Evolutionary conservation across 1,140 invertebrate genomes (phyloP).

Genomic region (Drosophila pruinosa): DNA sequence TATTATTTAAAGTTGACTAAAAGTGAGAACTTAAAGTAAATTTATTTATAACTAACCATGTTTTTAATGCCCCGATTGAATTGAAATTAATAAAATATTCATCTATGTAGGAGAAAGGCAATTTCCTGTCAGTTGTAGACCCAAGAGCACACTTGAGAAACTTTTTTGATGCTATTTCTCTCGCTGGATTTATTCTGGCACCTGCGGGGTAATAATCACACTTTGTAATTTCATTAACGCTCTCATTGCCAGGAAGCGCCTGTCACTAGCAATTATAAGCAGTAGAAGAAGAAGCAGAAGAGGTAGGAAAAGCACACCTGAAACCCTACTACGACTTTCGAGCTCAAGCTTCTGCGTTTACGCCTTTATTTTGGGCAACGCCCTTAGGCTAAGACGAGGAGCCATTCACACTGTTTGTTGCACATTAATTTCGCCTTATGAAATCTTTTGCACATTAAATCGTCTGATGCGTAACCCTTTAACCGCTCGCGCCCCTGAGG

Average conservation of each 20-base stretch:
- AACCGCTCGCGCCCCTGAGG: neutral
- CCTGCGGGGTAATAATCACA: slow-evolving; percentile 43
- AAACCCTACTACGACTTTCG: neutral
- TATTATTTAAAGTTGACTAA: too few species aligned
- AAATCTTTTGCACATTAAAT: slow-evolving; percentile 64
- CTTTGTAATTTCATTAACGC: slow-evolving; percentile 54
- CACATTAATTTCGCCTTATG: slow-evolving; percentile 59
- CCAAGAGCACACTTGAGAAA: slow-evolving; percentile 8
- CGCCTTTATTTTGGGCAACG: slow-evolving; percentile 1
- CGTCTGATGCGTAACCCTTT: slow-evolving; percentile 32
- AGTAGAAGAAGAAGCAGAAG: neutral
- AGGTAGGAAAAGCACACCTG: neutral
- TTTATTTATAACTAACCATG: neutral
- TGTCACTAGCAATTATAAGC: slow-evolving; percentile 42
- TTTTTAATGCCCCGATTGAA: neutral
- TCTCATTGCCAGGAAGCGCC: slow-evolving; percentile 32
- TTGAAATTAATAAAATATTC: neutral
- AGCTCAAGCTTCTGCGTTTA: neutral
- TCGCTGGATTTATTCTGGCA: slow-evolving; percentile 1
- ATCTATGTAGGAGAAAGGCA: neutral
- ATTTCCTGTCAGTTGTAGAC: slow-evolving; percentile 16
- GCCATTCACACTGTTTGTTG: neutral
- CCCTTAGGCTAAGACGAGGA: neutral
- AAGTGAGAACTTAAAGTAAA: neutral
- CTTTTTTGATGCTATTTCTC: slow-evolving; percentile 17